These are phyloP conservation scores for Spea hammondii DNA, from an alignment of 2,797 vertebrate species.

Conservation along the genomic window DNA sequence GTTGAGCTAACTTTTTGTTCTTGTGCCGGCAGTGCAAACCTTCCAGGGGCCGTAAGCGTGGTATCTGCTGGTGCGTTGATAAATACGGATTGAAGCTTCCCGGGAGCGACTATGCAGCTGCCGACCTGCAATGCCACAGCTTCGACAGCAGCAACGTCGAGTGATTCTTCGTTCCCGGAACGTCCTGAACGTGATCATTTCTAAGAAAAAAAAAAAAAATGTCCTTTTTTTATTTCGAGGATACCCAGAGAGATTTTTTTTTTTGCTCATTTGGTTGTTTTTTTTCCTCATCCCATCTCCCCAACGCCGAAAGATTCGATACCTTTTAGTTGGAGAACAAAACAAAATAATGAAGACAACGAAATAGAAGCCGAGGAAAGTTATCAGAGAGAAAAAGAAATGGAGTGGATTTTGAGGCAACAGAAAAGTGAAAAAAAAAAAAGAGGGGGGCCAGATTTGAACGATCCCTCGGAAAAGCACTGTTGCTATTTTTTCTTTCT, in stretches of 20 bases:
- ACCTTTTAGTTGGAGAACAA: neutral
- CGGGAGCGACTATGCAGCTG: conserved; percentile 86
- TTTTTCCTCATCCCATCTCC: conserved; percentile 43
- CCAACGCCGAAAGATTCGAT: conserved; percentile 20
- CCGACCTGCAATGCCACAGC: conserved; percentile 93
- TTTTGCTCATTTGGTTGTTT: conserved; percentile 1
- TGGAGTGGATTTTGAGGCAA: conserved; percentile 23
- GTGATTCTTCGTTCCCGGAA: conserved; percentile 67
- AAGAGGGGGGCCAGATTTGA: neutral
- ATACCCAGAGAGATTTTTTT: conserved; percentile 17
- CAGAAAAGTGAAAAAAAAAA: neutral
- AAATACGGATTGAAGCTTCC: conserved; percentile 94
- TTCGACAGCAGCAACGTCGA: conserved; percentile 93
- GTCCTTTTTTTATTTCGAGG: conserved; percentile 15
- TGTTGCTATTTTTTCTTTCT: conserved; percentile 28
- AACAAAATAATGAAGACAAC: conserved; percentile 10
- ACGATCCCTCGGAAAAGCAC: conserved; percentile 3
- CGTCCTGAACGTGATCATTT: conserved; percentile 31
- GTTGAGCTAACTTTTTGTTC: neutral
- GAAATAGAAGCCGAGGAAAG: conserved; percentile 18
- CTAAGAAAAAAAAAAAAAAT: neutral
- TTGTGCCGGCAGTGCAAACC: conserved; percentile 85
- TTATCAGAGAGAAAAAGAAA: conserved; percentile 12
- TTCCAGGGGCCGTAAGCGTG: conserved; percentile 90
- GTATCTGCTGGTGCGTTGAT: conserved; percentile 98